Percentiles rank a stretch among this genome's conserved stretches.
Evolutionary conservation across 2,113 vertebrate genomes (phyloP).

Genomic region (Cichladusa arquata): DNA sequence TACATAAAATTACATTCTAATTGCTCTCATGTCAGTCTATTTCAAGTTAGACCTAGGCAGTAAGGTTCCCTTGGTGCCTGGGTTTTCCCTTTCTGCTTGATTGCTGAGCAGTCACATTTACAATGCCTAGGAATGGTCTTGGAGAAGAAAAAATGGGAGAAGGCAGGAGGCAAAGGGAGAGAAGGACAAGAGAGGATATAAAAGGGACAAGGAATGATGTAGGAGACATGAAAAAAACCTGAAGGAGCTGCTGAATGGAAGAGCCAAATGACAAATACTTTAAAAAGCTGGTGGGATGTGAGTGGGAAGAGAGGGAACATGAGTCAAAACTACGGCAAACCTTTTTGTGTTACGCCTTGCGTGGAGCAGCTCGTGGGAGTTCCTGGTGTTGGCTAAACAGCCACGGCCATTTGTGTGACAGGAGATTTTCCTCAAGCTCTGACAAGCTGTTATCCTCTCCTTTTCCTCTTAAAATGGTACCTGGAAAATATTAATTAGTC

Average conservation of each 20-base stretch:
- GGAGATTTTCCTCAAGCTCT: background rate
- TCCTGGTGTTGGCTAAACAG: background rate
- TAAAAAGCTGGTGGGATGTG: background rate
- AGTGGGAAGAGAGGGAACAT: slow-evolving; percentile 1
- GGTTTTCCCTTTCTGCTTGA: slow-evolving; percentile 14
- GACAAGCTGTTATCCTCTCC: background rate
- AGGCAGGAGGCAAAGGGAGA: background rate
- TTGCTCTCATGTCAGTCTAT: background rate
- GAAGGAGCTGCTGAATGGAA: background rate
- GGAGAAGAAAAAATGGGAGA: background rate
- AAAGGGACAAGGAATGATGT: background rate
- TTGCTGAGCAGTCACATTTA: background rate
- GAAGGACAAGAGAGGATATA: background rate
- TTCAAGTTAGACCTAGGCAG: background rate
- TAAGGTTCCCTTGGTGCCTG: background rate
- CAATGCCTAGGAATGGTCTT: background rate
- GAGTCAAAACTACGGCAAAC: background rate
- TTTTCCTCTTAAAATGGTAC: background rate
- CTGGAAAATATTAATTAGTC: background rate
- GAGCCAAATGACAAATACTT: background rate
- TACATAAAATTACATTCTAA: slow-evolving; percentile 57
- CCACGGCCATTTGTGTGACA: background rate
- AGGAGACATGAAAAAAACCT: background rate
- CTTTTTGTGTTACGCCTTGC: background rate
- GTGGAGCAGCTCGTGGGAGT: background rate